Percentiles rank a stretch among this genome's conserved stretches.
Conservation (phyloP, 2,113 vertebrate genomes). For the Cryptotis parvus region DNA sequence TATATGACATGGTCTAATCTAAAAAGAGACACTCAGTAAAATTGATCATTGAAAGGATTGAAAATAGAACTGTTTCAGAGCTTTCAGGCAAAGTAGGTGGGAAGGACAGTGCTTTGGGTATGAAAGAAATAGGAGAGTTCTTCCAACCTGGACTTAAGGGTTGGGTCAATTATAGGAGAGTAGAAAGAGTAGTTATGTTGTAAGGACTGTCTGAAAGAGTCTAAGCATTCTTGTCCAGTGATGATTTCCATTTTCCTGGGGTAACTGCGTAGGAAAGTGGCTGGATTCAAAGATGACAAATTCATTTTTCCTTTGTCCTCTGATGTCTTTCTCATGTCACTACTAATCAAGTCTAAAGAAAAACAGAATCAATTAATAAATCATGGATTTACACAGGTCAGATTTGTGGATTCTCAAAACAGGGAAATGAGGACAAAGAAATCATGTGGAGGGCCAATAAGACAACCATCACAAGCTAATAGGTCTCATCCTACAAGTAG, state of each 20-base stretch:
- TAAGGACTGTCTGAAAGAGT: fast-evolving
- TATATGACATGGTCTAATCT: too few species aligned
- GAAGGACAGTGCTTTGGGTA: too few species aligned
- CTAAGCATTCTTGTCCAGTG: too few species aligned
- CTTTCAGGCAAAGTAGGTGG: not conserved
- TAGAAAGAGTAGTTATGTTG: not conserved
- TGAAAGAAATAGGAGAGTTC: not conserved
- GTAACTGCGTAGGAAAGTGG: not conserved
- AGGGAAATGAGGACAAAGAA: not conserved
- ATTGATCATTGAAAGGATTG: not conserved
- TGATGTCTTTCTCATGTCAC: not conserved
- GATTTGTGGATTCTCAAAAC: not conserved
- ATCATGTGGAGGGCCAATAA: not conserved
- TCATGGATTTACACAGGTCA: not conserved
- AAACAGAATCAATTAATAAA: not conserved
- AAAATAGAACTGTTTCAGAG: not conserved
- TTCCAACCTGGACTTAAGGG: not conserved
- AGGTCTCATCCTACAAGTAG: too few species aligned
- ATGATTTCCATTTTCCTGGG: fast-evolving
- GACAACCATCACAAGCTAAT: too few species aligned
- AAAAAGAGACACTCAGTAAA: not conserved
- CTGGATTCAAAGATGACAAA: not conserved
- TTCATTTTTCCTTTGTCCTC: not conserved
- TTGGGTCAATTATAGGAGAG: not conserved
- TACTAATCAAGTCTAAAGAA: not conserved